Conservation (phyloP, 2,113 vertebrate species). For the Poecilia latipinna region DNA sequence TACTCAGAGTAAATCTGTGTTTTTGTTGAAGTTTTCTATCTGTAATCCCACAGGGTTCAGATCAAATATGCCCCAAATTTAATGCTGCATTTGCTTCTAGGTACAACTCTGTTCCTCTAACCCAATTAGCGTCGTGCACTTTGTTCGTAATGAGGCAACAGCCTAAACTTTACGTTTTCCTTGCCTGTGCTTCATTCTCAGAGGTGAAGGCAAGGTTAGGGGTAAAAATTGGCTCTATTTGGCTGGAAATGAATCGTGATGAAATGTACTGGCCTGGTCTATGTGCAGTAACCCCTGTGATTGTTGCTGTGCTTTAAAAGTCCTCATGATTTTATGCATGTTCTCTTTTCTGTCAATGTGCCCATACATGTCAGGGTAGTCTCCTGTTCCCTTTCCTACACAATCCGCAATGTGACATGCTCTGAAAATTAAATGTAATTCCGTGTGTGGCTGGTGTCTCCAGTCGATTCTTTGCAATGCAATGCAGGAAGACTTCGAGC, state of each 20-base stretch:
- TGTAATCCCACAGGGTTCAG: slow-evolving; percentile 44
- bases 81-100: slow-evolving; percentile 32
- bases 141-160: slow-evolving; percentile 65
- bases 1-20: slow-evolving; percentile 16
- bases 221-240: slow-evolving; percentile 78
- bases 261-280: slow-evolving; percentile 52
- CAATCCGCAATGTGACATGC: slow-evolving; percentile 10
- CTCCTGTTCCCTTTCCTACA: slow-evolving; percentile 8
- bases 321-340: neutral
- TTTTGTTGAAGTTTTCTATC: slow-evolving; percentile 13
- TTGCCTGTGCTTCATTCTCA: slow-evolving; percentile 54
- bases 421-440: slow-evolving; percentile 51
- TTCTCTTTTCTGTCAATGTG: neutral
- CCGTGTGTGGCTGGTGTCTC: slow-evolving; percentile 46
- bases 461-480: slow-evolving; percentile 33
- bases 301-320: slow-evolving; percentile 14
- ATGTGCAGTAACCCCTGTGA: slow-evolving; percentile 26
- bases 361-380: neutral
- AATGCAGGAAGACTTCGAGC: slow-evolving; percentile 41
- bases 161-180: slow-evolving; percentile 50
- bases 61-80: slow-evolving; percentile 42
- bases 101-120: slow-evolving; percentile 46
- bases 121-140: slow-evolving; percentile 64
- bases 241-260: slow-evolving; percentile 64
- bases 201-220: slow-evolving; percentile 65